Evolutionary conservation across 35 echinoderm and acorn worm species (phyloP), one percentile per base, ranked within the genome.

Genomic region (Patiria miniata): DNA sequence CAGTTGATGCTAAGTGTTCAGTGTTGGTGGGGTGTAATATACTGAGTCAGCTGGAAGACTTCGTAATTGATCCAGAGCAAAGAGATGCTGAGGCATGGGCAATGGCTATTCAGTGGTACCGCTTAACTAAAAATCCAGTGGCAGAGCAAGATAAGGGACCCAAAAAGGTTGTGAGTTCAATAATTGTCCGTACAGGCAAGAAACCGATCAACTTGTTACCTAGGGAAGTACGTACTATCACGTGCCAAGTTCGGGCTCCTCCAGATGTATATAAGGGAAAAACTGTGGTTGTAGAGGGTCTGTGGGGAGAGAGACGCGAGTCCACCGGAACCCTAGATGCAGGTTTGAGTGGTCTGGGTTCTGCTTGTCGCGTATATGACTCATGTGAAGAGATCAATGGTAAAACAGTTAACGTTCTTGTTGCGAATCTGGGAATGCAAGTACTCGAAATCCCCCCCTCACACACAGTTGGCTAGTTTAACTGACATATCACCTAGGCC

Each of bases 11-110:
- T 9, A 7, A 54, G 18, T 54, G 52, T 54, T 18, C 58, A 29
- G 58, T 61, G 58, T 61, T 61, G 58, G 5, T 61, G 18, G 58
- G 58, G 5, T 61, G 58, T 61, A 61, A 61, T 61, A 29, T 61
- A 7, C 18, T 61, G 7, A 16, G 28, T 23, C 17, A 69, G 26
- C 19, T 69, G 19, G 28, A 69, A 29, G 61, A 69, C 28, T 1
- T 69, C 1, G 61, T 30, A 0, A 2, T 69, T 69, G 61, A 69
- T 29, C 8, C 23, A n/a, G 26, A 69, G 19, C 61, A 69, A 69
- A 29, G 2, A n/a, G 61, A 69, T 69, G 26, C 26, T 2, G 61
- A 69, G 1, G 61, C 61, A 69, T 69, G 61, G 61, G 8, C 61
- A 0, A 69, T 26, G 26, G 61, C 61, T 23, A 69, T 69, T 69